Evolutionary conservation across 2,888 invertebrate genomes (phyloP), one percentile per base, ranked within the genome.

Genomic region (Trissoscelio sp.): DNA sequence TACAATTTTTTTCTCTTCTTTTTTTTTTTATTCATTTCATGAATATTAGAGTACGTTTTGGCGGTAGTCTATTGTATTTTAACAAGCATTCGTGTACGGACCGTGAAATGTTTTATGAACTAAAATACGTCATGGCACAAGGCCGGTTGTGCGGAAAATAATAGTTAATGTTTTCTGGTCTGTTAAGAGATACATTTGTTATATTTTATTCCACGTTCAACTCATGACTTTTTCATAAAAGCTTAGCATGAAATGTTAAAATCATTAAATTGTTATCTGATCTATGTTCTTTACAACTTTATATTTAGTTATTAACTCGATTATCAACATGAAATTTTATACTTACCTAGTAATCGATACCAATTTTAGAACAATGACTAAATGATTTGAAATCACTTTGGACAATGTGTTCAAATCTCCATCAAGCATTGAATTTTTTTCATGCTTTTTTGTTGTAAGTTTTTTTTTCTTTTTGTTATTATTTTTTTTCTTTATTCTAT

Each of bases 81-180:
- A 58, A 37, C 48, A 22, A 58, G 58, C 46, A 24, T 24, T 57
- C 57, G 46, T 42, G 22, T 46, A 37, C 22, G 16, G 22, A 42
- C 48, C 55, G 67, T 60, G 51, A 55, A 72, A 72, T 60, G 39
- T 51, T 72, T 72, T 58, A 60, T 39, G 72, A 58, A 39, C 39
- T 51, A 39, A 44, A 72, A 60, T 31, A 48, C 58, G 37, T 60
- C 51, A 44, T 39, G 51, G 39, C 14, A 39, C 51, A 60, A 60
- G 51, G 57, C 46, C 46, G 42, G 31, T 39, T 46, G 57, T 12
- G 46, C 58, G 60, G 16, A 60, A 72, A 72, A 72, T 69, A 31
- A 69, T 72, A 72, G 37, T 72, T 60, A 72, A 60, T 44, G 60
- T 72, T 72, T 60, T 72, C 46, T 51, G 24, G 48, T 28, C 28